Percentiles rank a stretch among this genome's conserved stretches.
These are phyloP conservation scores for Ictalurus punctatus DNA, from an alignment of 2,113 vertebrate species.

Conservation along the genomic window DNA sequence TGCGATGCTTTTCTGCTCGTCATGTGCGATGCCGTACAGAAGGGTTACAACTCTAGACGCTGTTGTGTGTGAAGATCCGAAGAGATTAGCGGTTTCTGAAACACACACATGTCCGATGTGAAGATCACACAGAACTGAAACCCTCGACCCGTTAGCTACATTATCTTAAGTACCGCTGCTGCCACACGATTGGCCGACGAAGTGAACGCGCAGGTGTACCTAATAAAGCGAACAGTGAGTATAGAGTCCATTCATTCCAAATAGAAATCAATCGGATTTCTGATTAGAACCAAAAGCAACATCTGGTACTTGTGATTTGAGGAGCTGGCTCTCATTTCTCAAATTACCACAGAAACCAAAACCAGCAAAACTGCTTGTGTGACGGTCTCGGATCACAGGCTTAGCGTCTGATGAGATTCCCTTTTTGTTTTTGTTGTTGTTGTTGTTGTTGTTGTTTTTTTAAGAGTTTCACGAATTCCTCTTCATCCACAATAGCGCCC, in stretches of 20 bases:
- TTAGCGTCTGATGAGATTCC: neutral
- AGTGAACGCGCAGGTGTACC: neutral
- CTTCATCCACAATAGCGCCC: slow-evolving; percentile 44
- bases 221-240: neutral
- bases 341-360: neutral
- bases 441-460: neutral
- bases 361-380: neutral
- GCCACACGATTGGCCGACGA: neutral
- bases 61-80: neutral
- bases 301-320: neutral
- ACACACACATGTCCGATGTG: neutral
- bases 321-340: neutral
- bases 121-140: neutral
- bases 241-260: neutral
- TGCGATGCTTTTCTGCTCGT: neutral
- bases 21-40: neutral
- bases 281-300: neutral
- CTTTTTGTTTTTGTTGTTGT: neutral
- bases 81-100: neutral
- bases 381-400: neutral
- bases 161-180: too few relatives aligned
- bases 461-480: neutral
- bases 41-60: neutral
- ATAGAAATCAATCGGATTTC: neutral
- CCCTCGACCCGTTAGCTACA: neutral